Percentiles rank a stretch among this genome's conserved stretches.
Conservation (phyloP, 2,888 invertebrate species). For the Microdon myrmicae region DNA sequence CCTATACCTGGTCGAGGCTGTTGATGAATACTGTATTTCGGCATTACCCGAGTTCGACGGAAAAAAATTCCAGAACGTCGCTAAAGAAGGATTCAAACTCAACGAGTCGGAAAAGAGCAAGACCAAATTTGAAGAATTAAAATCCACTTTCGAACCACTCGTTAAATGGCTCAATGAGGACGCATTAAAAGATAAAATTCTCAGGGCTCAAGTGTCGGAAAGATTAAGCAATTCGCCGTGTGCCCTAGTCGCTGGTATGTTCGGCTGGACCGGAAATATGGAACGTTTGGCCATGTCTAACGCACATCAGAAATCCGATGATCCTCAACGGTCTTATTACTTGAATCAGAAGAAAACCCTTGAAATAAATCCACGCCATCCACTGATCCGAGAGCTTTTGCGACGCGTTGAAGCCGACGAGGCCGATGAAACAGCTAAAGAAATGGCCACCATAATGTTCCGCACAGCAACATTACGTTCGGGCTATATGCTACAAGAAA, state of each 20-base stretch:
- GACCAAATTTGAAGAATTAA: conserved; percentile 80
- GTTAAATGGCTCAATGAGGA: conserved; percentile 88
- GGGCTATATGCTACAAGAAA: conserved; percentile 91
- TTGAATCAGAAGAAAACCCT: conserved; percentile 94
- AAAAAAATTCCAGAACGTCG: conserved; percentile 99
- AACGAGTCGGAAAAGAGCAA: conserved; percentile 78
- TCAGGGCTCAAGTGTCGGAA: conserved; percentile 87
- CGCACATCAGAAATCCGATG: conserved; percentile 95
- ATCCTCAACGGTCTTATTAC: conserved; percentile 88
- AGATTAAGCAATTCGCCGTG: conserved; percentile 92
- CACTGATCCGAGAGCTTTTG: conserved; percentile 90
- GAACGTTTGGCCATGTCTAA: conserved; percentile 94
- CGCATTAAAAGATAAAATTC: conserved; percentile 80
- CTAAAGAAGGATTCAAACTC: conserved; percentile 95
- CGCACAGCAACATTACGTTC: conserved; percentile 92
- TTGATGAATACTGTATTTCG: conserved; percentile 97
- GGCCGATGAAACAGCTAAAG: conserved; percentile 80
- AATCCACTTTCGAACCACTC: conserved; percentile 86
- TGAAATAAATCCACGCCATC: conserved; percentile 98
- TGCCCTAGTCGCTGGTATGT: conserved; percentile 94
- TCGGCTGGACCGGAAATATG: conserved; percentile 99
- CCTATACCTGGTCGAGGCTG: conserved; percentile 92
- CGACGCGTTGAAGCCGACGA: conserved; percentile 82
- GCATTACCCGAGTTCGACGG: conserved; percentile 98
- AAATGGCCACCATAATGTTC: conserved; percentile 90